Base-by-base conservation (phyloP, 2,797 vertebrate species). In the Schizothorax lantsangensis region DNA sequence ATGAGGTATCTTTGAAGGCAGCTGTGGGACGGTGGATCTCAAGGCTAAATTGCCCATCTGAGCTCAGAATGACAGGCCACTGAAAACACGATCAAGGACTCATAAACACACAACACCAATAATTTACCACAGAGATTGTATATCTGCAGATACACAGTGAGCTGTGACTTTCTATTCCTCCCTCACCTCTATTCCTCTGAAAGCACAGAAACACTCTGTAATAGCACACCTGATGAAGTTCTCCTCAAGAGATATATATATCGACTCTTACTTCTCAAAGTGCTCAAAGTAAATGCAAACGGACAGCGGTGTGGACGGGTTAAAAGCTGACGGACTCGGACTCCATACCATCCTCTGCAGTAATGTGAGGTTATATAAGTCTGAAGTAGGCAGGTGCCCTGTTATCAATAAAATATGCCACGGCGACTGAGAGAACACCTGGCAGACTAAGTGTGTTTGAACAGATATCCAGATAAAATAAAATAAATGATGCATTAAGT, bases 341-440 rank as follows among this genome's bases (percentile, higher is more conserved):
- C 52, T 79, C 72, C 15, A 33, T 14, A 30, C 77, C n/a, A 15
- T 78, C 81, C 80, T 54, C 52, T 3, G 40, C 59, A 47, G 30
- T 69, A 75, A 81, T 81, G 79, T 52, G 38, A 69, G 6, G 64
- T 72, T 47, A 66, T 81, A 62, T 57, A 83, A 86, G 36, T 17
- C 64, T 66, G 75, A 87, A 88, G 87, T 69, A 88, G 75, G 66
- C 89, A 54, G 69, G 49, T 15, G 52, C 54, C 45, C n/a, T 23
- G 59, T 26, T 49, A 86, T 89, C 64, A 89, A 89, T 88, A 84
- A 90, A 84, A 89, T 33, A 88, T 81, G 38, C 54, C 3, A 0
- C 15, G 45, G 64, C 10, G 36, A 79, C 77, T 59, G 68, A 82
- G 66, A 71, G 26, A 52, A 86, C 23, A 71, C 64, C 84, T 45